These are phyloP conservation scores for Oreochromis spilurus DNA, from an alignment of 2,113 vertebrate species.

Conservation along the genomic window DNA sequence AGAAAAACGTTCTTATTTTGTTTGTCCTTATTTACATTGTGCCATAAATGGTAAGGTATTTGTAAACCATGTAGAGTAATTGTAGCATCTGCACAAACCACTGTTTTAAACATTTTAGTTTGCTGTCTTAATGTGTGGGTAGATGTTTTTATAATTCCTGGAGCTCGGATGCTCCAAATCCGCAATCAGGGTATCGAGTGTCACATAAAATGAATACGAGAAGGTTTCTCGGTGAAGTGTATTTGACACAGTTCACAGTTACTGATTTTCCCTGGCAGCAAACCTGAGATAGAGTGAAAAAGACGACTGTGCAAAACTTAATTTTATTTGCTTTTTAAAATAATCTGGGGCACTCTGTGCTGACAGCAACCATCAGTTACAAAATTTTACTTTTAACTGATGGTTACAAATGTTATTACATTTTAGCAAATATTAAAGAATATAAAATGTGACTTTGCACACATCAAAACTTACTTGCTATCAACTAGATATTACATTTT, in stretches of 20 bases:
- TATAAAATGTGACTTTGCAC: neutral
- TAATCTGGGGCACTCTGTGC: neutral
- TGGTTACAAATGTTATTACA: neutral
- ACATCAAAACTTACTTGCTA: neutral
- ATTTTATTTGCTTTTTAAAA: neutral
- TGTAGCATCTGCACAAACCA: neutral
- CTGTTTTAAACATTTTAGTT: neutral
- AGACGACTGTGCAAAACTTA: neutral
- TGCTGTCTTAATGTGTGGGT: neutral
- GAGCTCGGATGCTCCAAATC: neutral
- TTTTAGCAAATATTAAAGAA: neutral
- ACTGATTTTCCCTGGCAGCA: neutral
- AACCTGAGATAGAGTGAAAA: neutral
- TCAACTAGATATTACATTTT: neutral
- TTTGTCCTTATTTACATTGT: neutral
- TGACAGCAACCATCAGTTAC: neutral
- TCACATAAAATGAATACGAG: neutral
- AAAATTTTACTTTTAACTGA: neutral
- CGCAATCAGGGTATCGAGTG: neutral
- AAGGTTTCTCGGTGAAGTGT: neutral
- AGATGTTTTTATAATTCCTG: neutral
- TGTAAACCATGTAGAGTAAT: neutral
- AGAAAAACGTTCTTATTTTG: neutral
- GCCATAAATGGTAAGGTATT: neutral
- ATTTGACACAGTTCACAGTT: neutral